Percentiles rank a stretch among this genome's conserved stretches.
Evolutionary conservation across 2,888 invertebrate species (phyloP).

Genomic region (Miltochrista miniata): DNA sequence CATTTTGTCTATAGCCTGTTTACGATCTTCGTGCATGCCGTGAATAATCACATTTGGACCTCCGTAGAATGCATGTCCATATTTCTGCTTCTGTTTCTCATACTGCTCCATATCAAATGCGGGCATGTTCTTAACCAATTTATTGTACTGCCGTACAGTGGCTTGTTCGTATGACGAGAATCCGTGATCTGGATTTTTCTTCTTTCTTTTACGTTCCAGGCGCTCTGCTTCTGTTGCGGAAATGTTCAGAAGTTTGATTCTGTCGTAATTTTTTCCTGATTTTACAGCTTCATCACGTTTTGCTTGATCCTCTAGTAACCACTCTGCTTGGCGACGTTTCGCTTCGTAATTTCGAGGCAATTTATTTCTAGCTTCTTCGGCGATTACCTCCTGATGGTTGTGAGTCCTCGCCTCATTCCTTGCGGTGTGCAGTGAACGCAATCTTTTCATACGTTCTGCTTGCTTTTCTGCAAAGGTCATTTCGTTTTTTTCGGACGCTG

Average conservation of each 20-base stretch:
- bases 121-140: conserved; percentile 93
- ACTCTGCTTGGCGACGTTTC: conserved; percentile 95
- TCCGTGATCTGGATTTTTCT: conserved; percentile 97
- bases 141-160: conserved; percentile 94
- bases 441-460: conserved; percentile 89
- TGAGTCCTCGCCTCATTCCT: conserved; percentile 95
- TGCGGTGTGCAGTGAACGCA: conserved; percentile 88
- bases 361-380: conserved; percentile 97
- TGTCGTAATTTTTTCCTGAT: conserved; percentile 94
- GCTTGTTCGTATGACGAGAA: conserved; percentile 97
- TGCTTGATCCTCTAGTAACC: conserved; percentile 95
- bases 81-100: conserved; percentile 91
- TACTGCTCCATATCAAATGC: conserved; percentile 93
- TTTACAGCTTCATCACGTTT: conserved; percentile 89
- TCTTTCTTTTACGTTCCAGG: conserved; percentile 92
- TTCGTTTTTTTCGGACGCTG: conserved; percentile 53
- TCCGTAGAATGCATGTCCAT: conserved; percentile 98
- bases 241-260: conserved; percentile 92
- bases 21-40: conserved; percentile 94
- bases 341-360: conserved; percentile 97
- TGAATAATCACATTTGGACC: conserved; percentile 95
- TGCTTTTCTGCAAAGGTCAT: conserved; percentile 86
- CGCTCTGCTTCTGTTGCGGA: conserved; percentile 96
- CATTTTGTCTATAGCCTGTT: conserved; percentile 95
- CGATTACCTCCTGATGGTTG: conserved; percentile 97